Evolutionary conservation across 2,888 invertebrate species (phyloP), one percentile per base, ranked within the genome.

Genomic region (Cryptus viduatorius): DNA sequence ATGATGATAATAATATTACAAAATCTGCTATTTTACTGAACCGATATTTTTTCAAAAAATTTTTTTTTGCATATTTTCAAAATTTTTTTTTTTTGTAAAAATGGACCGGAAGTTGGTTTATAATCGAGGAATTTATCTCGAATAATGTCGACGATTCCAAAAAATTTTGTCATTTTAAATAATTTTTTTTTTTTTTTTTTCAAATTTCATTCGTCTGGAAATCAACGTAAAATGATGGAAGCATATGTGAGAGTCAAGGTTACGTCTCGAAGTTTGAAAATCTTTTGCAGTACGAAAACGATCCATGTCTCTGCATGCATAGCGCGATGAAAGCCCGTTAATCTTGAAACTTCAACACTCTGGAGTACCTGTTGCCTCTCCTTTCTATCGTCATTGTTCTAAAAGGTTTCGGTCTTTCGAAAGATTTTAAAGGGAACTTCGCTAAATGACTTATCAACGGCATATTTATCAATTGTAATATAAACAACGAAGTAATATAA

Each of bases 291-390:
- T 37, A 42, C 19, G 42, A 65, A 65, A 65, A 37, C 42, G 16
- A 29, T 65, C 37, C 65, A 67, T 65, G n/a, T 19, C 48, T 48
- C 31, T 65, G 69, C 48, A 59, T 69, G 68, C 50, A 73, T 68
- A 67, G 29, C 48, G 42, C 65, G 42, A 77, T 72, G 78, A 19
- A 46, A 65, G 44, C 65, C 42, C 79, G 68, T 79, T 79, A 73
- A 83, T 83, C 79, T 56, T 67, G 68, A 53, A 83, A 83, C 73
- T 79, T 79, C 79, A 64, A 46, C 68, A 75, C 53, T 50, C 37
- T 29, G 31, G 53, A 78, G 59, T 83, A 78, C 82, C 79, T 79
- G 82, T 83, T 83, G 78, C 82, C 79, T 79, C 59, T 67, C 19
- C 37, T 16, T 42, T 65, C 42, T 37, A 42, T 42, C 65, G 65